These are phyloP conservation scores for Alloscopus bannaensis DNA, from an alignment of 2,888 invertebrate genomes.

Conservation along the genomic window DNA sequence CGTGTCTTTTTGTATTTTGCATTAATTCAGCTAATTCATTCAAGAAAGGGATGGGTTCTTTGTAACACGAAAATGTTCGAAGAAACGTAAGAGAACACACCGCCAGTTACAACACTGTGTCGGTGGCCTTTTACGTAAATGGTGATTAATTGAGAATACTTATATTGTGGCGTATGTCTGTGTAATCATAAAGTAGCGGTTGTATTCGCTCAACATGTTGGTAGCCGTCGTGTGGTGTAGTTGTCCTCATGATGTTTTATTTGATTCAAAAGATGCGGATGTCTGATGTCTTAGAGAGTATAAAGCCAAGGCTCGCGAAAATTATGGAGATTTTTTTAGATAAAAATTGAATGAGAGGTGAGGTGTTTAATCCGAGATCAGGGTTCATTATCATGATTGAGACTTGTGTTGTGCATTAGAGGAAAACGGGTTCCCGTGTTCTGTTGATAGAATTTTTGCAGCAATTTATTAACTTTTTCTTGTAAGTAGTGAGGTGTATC, in stretches of 20 bases:
- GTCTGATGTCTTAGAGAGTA: too few species aligned
- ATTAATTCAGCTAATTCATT: constrained; percentile 51
- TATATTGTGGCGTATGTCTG: constrained; percentile 49
- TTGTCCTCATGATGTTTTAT: too few species aligned
- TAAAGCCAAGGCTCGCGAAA: neutral
- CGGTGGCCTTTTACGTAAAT: constrained; percentile 66
- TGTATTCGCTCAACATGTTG: neutral
- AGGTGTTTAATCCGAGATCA: neutral
- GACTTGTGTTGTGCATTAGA: neutral
- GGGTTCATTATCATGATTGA: neutral
- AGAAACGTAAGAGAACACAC: constrained; percentile 19
- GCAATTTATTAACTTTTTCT: too few species aligned
- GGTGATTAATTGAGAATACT: constrained; percentile 66
- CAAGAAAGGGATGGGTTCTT: constrained; percentile 39
- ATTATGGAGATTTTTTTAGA: neutral
- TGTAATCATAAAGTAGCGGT: constrained; percentile 44
- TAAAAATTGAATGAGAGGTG: neutral
- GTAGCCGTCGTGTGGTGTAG: constrained; percentile 3
- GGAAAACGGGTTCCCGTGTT: constrained; percentile 1
- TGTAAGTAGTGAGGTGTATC: too few species aligned
- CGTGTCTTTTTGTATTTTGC: constrained; percentile 46
- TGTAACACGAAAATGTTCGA: neutral
- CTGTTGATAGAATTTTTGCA: too few species aligned
- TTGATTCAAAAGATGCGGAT: too few species aligned
- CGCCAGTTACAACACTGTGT: constrained; percentile 60